These are phyloP conservation scores for Trididemnum nubilum DNA, from an alignment of 23 tunicate species.

Conservation along the genomic window DNA sequence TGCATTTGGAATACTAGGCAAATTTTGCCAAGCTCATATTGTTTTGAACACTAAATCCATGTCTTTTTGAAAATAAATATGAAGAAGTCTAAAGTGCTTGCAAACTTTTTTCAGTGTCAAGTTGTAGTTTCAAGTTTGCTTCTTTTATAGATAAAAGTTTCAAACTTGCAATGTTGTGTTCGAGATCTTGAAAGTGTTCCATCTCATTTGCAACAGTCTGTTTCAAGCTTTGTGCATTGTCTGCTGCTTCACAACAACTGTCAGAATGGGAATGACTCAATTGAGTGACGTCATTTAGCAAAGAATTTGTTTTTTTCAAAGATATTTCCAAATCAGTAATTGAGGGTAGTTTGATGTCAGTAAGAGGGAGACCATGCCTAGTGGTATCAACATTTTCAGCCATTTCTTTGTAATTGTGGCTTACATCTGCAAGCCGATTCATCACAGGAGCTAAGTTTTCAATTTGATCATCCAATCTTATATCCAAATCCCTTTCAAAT, in stretches of 20 bases:
- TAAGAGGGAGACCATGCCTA: not conserved
- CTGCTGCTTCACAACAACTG: not conserved
- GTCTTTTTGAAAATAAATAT: too few species aligned
- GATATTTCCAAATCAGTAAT: not conserved
- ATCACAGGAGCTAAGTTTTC: not conserved
- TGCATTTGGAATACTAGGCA: too few species aligned
- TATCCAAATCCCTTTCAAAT: not conserved
- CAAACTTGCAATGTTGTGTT: too few species aligned
- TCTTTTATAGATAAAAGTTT: too few species aligned
- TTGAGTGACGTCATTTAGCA: not conserved
- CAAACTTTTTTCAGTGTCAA: too few species aligned
- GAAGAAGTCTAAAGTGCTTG: too few species aligned
- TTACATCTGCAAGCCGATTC: not conserved
- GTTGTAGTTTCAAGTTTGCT: too few species aligned
- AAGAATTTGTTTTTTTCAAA: not conserved
- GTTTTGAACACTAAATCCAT: too few species aligned
- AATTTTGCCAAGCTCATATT: too few species aligned
- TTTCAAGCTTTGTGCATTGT: not conserved
- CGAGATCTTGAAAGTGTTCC: too few species aligned
- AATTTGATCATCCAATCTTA: not conserved
- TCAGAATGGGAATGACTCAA: not conserved
- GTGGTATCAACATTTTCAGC: conserved; percentile 5
- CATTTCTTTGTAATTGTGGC: not conserved
- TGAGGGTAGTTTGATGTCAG: not conserved
- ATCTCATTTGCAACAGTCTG: too few species aligned